These are phyloP conservation scores for Chondrilla cf. caribensis DNA, from an alignment of 37 sponge, comb jelly and placozoan genomes.

Conservation along the genomic window DNA sequence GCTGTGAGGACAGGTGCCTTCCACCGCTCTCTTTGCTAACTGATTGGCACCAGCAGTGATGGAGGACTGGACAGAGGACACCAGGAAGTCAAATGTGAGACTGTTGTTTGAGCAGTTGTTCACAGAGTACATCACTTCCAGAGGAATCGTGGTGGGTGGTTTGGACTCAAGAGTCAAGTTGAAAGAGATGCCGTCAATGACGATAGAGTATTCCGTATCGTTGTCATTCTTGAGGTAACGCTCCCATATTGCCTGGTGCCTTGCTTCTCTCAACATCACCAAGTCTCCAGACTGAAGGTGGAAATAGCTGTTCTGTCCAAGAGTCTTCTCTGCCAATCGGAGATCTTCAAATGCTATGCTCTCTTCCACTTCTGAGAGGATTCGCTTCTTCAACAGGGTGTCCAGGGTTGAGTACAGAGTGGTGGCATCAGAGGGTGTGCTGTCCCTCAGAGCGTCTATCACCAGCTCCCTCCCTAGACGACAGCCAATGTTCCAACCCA, in stretches of 20 bases:
- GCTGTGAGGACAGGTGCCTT: neutral
- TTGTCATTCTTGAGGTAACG: neutral
- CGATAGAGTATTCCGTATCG: neutral
- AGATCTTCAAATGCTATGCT: neutral
- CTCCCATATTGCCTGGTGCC: neutral
- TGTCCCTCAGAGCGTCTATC: neutral
- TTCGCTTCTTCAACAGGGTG: neutral
- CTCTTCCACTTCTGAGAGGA: neutral
- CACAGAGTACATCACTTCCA: neutral
- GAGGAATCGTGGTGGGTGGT: neutral
- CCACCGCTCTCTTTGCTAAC: neutral
- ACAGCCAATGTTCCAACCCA: conserved; percentile 9
- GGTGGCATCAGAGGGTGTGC: neutral
- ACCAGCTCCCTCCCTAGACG: neutral
- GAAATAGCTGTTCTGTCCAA: neutral
- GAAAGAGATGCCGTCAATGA: neutral
- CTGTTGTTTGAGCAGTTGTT: neutral
- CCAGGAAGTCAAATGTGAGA: neutral
- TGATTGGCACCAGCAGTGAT: neutral
- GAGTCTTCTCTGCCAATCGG: neutral
- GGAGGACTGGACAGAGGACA: neutral
- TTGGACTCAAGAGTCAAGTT: neutral
- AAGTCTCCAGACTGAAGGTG: neutral
- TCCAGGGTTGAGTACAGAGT: neutral
- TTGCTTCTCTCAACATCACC: neutral